Percentiles rank a stretch among this genome's conserved stretches.
Evolutionary conservation across 1,140 invertebrate genomes (phyloP).

Genomic region (Episyrphus balteatus): DNA sequence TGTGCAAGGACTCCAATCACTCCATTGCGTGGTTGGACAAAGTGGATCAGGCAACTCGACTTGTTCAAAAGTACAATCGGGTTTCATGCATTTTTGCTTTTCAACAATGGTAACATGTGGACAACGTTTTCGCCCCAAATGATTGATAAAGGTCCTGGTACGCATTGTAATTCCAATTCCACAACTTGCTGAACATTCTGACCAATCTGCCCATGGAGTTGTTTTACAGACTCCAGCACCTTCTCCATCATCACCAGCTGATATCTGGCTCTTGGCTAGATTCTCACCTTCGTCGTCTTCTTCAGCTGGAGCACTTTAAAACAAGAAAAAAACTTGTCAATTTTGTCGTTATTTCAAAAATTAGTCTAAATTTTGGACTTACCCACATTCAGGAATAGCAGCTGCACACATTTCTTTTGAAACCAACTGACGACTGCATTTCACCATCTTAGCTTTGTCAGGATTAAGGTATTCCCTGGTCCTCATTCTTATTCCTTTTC

Average conservation of each 20-base stretch:
- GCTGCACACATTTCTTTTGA: slow-evolving; percentile 83
- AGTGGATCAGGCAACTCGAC: slow-evolving; percentile 45
- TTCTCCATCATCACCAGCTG: slow-evolving; percentile 29
- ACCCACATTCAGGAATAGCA: slow-evolving; percentile 56
- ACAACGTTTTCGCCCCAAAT: slow-evolving; percentile 65
- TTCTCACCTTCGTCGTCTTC: slow-evolving; percentile 37
- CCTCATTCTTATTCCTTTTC: slow-evolving; percentile 77
- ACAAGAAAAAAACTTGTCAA: background rate
- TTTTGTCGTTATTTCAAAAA: background rate
- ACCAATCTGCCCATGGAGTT: slow-evolving; percentile 66
- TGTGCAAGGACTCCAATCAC: slow-evolving; percentile 60
- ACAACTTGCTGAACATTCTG: slow-evolving; percentile 71
- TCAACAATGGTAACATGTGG: slow-evolving; percentile 56
- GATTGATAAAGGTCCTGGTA: slow-evolving; percentile 58
- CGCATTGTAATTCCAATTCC: slow-evolving; percentile 66
- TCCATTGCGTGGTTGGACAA: slow-evolving; percentile 58
- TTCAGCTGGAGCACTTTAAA: background rate
- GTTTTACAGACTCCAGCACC: slow-evolving; percentile 53
- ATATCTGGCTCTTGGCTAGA: slow-evolving; percentile 21
- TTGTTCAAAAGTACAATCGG: slow-evolving; percentile 44
- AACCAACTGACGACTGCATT: slow-evolving; percentile 69
- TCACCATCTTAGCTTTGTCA: slow-evolving; percentile 61
- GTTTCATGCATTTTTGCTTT: slow-evolving; percentile 63
- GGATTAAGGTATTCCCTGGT: slow-evolving; percentile 62
- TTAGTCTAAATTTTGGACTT: slow-evolving; percentile 23